Base-by-base conservation (phyloP, 2,113 vertebrate genomes). In the Geococcyx californianus region DNA sequence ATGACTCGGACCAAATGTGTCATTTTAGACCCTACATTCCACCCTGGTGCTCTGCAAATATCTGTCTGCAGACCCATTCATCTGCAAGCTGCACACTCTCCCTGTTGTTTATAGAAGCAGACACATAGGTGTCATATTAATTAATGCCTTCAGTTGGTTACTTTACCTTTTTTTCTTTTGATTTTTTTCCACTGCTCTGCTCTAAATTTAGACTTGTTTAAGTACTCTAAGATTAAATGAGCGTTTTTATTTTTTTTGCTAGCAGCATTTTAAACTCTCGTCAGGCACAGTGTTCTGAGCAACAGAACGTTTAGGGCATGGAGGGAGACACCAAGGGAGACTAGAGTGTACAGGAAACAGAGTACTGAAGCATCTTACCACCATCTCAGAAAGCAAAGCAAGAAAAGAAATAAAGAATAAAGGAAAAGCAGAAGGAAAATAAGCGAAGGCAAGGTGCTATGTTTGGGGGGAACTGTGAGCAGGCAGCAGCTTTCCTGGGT, bases 141-240 rank as follows among this genome's bases (percentile, higher is more conserved):
- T 94, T 69, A 95, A 93, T 75, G 84, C 86, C 74, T 84, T 70
- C 0, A 9, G 70, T 67, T 90, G 76, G 54, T 83, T 92, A 91
- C 92, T 72, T 87, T 87, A 59, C 59, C 78, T 78, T 88, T 68
- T 91, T 87, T 38, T 52, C 11, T 67, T 84, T 60, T 73, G 29
- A 8, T 11, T 36, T 68, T 66, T 80, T 69, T 60, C 20, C 36
- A 68, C 10, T 60, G 51, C 31, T 90, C 34, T 0, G 0, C 31
- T 68, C 88, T 95, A 93, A 93, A 95, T 96, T 94, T 96, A 96
- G 91, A 31, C 51, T 92, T 84, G 86, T 89, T 95, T 90, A 95
- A 95, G 79, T 70, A 96, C 58, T 80, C 51, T 34, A 70, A 74
- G 90, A 80, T 75, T 59, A 96, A 94, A 92, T 5, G 1, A 78